These are phyloP conservation scores for Protobothrops mucrosquamatus DNA, from an alignment of 2,113 vertebrate genomes.

Conservation along the genomic window DNA sequence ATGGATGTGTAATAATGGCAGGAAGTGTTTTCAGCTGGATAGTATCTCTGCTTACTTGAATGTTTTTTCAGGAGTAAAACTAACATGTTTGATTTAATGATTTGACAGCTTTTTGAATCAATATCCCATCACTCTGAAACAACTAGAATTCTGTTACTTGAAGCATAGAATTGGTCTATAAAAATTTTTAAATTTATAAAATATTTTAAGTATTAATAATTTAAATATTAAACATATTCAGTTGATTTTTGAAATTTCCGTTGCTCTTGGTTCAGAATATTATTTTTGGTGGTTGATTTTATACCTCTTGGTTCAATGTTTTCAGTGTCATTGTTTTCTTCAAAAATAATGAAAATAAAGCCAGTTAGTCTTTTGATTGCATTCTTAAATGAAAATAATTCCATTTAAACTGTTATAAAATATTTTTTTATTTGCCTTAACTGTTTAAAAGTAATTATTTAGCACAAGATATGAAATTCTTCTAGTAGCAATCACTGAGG, in stretches of 20 bases:
- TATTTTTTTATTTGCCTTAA: neutral
- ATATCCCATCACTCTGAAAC: neutral
- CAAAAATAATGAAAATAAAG: neutral
- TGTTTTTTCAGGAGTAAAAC: constrained; percentile 20
- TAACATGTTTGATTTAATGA: neutral
- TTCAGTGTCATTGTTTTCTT: neutral
- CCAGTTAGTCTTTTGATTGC: neutral
- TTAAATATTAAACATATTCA: constrained; percentile 30
- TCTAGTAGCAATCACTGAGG: neutral
- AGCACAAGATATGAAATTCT: neutral
- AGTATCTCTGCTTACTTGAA: constrained; percentile 70
- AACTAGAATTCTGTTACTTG: neutral
- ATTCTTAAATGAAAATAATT: neutral
- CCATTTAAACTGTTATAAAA: constrained; percentile 13
- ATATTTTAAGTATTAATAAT: constrained; percentile 24
- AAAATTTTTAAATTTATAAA: constrained; percentile 15
- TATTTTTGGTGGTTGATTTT: constrained; percentile 22
- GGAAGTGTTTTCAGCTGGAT: constrained; percentile 77
- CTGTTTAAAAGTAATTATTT: constrained; percentile 11
- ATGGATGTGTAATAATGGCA: constrained; percentile 64
- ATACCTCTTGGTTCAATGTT: neutral
- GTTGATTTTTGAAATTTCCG: neutral
- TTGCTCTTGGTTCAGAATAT: constrained; percentile 8
- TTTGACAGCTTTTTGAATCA: constrained; percentile 13
- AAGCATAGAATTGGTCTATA: neutral